Conservation (phyloP, 2,113 vertebrate genomes). For the Chunga burmeisteri region DNA sequence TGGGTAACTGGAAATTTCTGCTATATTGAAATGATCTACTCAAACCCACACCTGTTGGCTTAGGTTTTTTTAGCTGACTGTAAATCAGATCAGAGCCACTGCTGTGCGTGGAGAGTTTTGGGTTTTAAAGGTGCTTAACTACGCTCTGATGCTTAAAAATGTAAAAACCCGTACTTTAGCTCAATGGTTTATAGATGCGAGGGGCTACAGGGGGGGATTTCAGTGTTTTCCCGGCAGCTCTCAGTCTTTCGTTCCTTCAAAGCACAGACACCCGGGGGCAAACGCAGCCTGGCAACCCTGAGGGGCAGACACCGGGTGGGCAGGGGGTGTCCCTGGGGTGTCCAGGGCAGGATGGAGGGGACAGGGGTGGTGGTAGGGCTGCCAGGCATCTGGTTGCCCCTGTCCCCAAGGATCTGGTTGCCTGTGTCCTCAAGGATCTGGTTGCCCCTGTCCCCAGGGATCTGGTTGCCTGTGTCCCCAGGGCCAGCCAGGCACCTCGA, state of each 20-base stretch:
- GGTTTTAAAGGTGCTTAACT: not conserved
- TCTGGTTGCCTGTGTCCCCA: not conserved
- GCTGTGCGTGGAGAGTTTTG: rapidly evolving
- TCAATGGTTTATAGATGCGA: rapidly evolving
- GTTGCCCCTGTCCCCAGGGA: not conserved
- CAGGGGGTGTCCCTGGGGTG: not conserved
- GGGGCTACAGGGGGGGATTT: not conserved
- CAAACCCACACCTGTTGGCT: not conserved
- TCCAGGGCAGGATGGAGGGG: not conserved
- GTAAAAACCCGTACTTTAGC: not conserved
- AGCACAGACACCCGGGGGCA: rapidly evolving
- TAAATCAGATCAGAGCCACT: not conserved
- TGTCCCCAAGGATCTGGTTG: not conserved
- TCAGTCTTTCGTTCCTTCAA: not conserved
- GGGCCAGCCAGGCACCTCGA: not conserved
- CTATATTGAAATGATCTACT: not conserved
- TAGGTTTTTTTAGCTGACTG: not conserved
- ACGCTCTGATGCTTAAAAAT: rapidly evolving
- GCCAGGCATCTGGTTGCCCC: rapidly evolving
- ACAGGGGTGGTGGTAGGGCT: not conserved
- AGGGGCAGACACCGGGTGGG: not conserved
- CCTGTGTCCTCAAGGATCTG: not conserved
- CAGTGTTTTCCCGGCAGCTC: not conserved
- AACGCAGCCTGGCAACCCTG: rapidly evolving
- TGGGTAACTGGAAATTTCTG: not conserved